A percentile compares a stretch with the other conserved stretches of the same genome.
Conservation (phyloP, 2,888 invertebrate genomes). For the Ephialtes manifestator region DNA sequence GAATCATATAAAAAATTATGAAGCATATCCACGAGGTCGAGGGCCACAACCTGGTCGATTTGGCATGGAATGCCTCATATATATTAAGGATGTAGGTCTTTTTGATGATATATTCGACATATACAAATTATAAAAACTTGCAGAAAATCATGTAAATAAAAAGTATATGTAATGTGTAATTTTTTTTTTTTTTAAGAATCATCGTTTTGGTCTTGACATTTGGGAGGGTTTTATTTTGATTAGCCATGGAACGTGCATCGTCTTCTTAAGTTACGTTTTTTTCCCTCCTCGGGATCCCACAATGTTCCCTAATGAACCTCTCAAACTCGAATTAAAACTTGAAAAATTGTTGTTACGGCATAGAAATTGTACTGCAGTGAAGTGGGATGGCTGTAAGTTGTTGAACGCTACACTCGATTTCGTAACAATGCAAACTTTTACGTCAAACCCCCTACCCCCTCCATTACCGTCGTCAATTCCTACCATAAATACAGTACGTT, state of each 20-base stretch:
- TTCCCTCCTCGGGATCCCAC: slow-evolving; percentile 61
- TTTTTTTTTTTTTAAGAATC: not conserved
- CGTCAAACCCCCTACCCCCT: not conserved
- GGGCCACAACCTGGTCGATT: no score
- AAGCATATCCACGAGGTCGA: no score
- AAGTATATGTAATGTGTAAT: no score
- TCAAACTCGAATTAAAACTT: slow-evolving; percentile 84
- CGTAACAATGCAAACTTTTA: slow-evolving; percentile 82
- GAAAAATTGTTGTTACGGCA: slow-evolving; percentile 63
- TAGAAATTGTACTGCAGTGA: slow-evolving; percentile 75
- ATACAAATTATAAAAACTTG: no score
- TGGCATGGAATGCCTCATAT: no score
- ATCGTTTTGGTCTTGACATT: not conserved
- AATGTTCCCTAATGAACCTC: slow-evolving; percentile 81
- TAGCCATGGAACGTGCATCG: not conserved
- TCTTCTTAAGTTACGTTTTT: slow-evolving; percentile 17
- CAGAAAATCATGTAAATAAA: no score
- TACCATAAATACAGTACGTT: slow-evolving; percentile 62
- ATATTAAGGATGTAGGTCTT: no score
- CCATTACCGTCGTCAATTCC: not conserved
- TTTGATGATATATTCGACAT: no score
- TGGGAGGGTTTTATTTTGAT: not conserved
- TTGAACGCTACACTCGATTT: slow-evolving; percentile 80
- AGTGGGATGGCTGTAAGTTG: no score
- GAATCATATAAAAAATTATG: no score